A percentile compares a stretch with the other conserved stretches of the same genome.
These are phyloP conservation scores for Microchrysa polita DNA, from an alignment of 2,888 invertebrate species.

Conservation along the genomic window DNA sequence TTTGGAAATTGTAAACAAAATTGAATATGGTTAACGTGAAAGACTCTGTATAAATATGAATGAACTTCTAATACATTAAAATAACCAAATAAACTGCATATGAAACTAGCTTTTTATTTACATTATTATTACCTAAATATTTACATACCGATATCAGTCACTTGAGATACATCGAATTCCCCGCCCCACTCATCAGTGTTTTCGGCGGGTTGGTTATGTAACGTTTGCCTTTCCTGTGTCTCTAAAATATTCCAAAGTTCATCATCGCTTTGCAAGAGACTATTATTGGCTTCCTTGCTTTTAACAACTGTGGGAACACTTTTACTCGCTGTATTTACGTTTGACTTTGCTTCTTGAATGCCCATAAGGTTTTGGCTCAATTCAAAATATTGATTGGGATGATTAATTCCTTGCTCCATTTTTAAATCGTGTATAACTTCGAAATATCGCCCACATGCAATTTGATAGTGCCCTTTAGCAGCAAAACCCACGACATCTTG, in stretches of 20 bases:
- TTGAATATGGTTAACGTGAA: too few relatives aligned
- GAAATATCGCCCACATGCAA: conserved; percentile 91
- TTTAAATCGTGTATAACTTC: conserved; percentile 74
- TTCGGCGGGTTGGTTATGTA: background rate
- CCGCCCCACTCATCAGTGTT: conserved; percentile 44
- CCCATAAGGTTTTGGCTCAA: conserved; percentile 74
- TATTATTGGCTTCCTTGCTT: conserved; percentile 13
- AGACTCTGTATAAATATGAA: too few relatives aligned
- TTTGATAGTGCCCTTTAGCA: conserved; percentile 82
- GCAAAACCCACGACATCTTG: conserved; percentile 78
- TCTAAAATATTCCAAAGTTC: conserved; percentile 63
- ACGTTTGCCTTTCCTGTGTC: conserved; percentile 55
- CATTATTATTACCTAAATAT: too few relatives aligned
- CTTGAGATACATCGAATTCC: conserved; percentile 49
- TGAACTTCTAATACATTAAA: too few relatives aligned
- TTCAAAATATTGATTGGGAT: conserved; percentile 93
- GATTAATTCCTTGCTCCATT: conserved; percentile 77
- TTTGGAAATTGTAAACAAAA: too few relatives aligned
- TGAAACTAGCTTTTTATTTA: too few relatives aligned
- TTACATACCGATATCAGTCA: too few relatives aligned
- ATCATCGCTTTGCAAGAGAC: conserved; percentile 60
- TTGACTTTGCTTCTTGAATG: conserved; percentile 54
- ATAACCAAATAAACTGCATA: too few relatives aligned
- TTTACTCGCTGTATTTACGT: conserved; percentile 1
- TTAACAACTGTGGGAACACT: conserved; percentile 45